These are phyloP conservation scores for Mesoligia furuncula DNA, from an alignment of 2,888 invertebrate species.

Conservation along the genomic window DNA sequence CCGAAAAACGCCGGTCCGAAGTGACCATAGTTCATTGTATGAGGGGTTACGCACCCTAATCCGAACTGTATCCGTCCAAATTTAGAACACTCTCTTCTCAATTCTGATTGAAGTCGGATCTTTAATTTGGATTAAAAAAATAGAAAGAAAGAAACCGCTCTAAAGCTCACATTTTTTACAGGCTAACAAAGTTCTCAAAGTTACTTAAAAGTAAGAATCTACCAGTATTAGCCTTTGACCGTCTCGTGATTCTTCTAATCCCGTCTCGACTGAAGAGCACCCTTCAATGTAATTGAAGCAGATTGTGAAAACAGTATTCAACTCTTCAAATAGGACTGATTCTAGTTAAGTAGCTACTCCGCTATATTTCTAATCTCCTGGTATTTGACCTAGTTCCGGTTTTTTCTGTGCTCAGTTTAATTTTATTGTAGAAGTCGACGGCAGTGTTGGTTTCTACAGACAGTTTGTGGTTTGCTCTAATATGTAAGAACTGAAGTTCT, in stretches of 20 bases:
- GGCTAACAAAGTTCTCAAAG: neutral
- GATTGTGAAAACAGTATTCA: constrained; percentile 56
- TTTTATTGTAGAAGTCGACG: constrained; percentile 25
- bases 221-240: neutral
- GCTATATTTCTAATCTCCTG: constrained; percentile 55
- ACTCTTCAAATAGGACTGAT: constrained; percentile 48
- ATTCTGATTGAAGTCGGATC: too few species aligned
- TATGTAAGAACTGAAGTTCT: neutral
- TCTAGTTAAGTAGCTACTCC: constrained; percentile 46
- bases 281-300: constrained; percentile 56
- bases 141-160: too few species aligned
- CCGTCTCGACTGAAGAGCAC: neutral
- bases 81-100: too few species aligned
- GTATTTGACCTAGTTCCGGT: constrained; percentile 49
- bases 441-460: neutral
- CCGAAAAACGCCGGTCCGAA: too few species aligned
- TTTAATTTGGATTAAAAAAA: too few species aligned
- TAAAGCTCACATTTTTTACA: neutral
- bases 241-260: constrained; percentile 5
- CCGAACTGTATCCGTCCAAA: too few species aligned
- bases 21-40: too few species aligned
- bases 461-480: neutral
- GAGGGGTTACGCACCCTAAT: too few species aligned
- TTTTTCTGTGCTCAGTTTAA: constrained; percentile 24
- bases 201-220: neutral